These are phyloP conservation scores for Burhinus oedicnemus DNA, from an alignment of 2,113 vertebrate genomes.

Conservation along the genomic window DNA sequence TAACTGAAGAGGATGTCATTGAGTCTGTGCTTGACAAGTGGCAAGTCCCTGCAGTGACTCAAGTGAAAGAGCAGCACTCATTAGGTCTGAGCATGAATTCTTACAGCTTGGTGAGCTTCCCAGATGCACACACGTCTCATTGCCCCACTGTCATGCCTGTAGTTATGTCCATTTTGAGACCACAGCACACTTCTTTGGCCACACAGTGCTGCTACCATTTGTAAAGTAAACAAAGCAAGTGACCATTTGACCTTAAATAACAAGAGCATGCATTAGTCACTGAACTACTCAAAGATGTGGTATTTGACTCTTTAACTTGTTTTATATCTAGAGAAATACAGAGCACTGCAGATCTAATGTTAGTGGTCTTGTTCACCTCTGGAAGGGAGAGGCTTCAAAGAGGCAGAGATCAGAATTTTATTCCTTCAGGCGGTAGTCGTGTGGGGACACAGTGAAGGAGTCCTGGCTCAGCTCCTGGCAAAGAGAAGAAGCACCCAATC, in stretches of 20 bases:
- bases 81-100: background rate
- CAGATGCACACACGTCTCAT: background rate
- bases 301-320: background rate
- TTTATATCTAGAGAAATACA: background rate
- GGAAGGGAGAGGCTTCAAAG: background rate
- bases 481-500: background rate
- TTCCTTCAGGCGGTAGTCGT: background rate
- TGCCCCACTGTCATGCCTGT: background rate
- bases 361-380: background rate
- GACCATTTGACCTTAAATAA: background rate
- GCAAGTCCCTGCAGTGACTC: background rate
- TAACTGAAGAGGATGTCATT: background rate
- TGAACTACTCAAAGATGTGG: background rate
- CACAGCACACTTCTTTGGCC: background rate
- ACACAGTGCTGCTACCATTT: background rate
- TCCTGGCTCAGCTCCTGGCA: background rate
- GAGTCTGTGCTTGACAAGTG: background rate
- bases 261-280: background rate
- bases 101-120: background rate
- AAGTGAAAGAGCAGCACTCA: background rate
- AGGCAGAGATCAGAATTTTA: background rate
- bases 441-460: background rate
- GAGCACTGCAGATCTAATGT: background rate
- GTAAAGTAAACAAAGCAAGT: constrained; percentile 12
- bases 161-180: background rate